Conservation (phyloP, 2,888 invertebrate species). For the Xiphydria camelus region DNA sequence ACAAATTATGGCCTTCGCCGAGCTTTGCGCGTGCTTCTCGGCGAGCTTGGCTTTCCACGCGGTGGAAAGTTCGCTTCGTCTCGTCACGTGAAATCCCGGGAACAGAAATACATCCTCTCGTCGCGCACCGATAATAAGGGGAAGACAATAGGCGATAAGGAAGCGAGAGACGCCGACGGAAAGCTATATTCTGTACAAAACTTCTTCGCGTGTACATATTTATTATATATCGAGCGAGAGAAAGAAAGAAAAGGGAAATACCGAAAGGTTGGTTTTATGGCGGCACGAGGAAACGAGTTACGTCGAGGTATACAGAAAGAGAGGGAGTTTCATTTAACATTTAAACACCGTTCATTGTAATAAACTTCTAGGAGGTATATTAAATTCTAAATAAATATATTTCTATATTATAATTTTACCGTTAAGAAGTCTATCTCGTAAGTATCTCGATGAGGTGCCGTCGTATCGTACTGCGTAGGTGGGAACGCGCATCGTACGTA, state of each 20-base stretch:
- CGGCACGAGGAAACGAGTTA: too few species aligned
- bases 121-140: too few species aligned
- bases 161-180: too few species aligned
- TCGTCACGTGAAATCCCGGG: too few species aligned
- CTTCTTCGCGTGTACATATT: slow-evolving; percentile 48
- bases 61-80: too few species aligned
- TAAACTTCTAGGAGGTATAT: slow-evolving; percentile 43
- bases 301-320: too few species aligned
- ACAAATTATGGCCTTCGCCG: too few species aligned
- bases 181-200: slow-evolving; percentile 44
- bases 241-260: neutral
- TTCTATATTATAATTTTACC: slow-evolving; percentile 47
- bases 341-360: slow-evolving; percentile 48
- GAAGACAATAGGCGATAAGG: too few species aligned
- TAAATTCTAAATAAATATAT: slow-evolving; percentile 54
- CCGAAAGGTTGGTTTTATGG: too few species aligned
- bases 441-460: slow-evolving; percentile 45
- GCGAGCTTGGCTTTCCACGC: too few species aligned
- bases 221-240: slow-evolving; percentile 25
- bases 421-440: slow-evolving; percentile 43
- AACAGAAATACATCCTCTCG: too few species aligned
- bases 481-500: slow-evolving; percentile 16
- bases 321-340: slow-evolving; percentile 34
- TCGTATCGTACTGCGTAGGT: slow-evolving; percentile 44
- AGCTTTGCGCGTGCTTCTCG: too few species aligned